Conservation (phyloP, 2,113 vertebrate species). For the Lanius ludovicianus region DNA sequence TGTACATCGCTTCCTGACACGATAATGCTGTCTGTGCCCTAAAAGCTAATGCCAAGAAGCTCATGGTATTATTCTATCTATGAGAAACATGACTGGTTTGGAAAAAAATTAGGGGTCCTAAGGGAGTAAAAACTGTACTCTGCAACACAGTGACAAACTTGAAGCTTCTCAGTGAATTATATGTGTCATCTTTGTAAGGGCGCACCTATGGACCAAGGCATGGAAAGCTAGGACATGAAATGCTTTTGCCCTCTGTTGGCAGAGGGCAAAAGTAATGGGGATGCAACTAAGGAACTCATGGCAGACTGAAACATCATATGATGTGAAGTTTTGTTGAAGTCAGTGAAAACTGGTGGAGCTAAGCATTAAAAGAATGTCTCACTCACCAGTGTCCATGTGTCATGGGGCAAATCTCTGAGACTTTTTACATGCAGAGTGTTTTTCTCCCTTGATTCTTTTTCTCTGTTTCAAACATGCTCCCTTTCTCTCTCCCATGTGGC, state of each 20-base stretch:
- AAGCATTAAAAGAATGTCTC: neutral
- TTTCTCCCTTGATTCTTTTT: neutral
- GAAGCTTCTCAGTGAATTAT: conserved; percentile 15
- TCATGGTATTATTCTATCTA: neutral
- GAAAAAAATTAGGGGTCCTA: conserved; percentile 2
- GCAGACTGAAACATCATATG: neutral
- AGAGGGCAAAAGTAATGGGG: conserved; percentile 7
- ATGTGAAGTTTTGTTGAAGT: neutral
- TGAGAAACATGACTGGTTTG: neutral
- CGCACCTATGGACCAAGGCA: neutral
- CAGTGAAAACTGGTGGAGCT: neutral
- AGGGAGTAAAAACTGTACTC: neutral
- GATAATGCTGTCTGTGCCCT: neutral
- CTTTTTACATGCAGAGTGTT: neutral
- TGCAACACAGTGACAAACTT: neutral
- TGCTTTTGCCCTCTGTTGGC: neutral
- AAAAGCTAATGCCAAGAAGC: neutral
- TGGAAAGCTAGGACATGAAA: neutral
- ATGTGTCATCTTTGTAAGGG: neutral
- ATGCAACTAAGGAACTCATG: neutral
- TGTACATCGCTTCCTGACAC: neutral
- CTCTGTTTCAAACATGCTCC: neutral
- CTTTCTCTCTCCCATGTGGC: neutral
- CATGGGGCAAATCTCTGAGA: neutral
- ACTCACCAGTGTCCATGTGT: neutral